phyloP scores from a whole-genome alignment of 2,113 vertebrate species.

The Pristiophorus japonicus region DNA sequence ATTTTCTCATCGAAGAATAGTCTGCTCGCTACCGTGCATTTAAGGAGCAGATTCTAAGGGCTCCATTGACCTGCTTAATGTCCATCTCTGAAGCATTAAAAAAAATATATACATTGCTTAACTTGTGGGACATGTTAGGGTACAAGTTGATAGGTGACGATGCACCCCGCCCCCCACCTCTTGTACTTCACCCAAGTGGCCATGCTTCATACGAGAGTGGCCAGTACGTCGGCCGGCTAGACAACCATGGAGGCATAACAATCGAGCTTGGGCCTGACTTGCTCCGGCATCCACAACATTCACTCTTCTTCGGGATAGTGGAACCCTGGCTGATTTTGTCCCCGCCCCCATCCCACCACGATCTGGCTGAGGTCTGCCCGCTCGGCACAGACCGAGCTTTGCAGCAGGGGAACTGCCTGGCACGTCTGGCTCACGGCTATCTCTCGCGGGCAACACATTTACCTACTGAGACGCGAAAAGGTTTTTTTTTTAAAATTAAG shows the following conservation, averaged over 20 bases:
- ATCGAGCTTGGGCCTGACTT: background rate
- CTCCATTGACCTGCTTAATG: background rate
- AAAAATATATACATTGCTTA: background rate
- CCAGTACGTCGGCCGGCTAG: background rate
- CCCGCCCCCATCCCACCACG: background rate
- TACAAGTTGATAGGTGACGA: background rate
- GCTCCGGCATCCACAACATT: background rate
- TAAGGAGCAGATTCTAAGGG: background rate
- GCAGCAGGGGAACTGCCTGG: background rate
- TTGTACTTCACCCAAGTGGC: background rate
- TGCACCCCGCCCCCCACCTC: too few species aligned
- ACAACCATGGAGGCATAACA: background rate
- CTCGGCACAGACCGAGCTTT: background rate
- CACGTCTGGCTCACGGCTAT: background rate
- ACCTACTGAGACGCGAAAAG: background rate
- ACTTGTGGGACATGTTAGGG: background rate
- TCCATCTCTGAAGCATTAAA: background rate
- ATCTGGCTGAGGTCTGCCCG: background rate
- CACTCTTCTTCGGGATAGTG: background rate
- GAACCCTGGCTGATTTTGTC: background rate
- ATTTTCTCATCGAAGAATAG: background rate
- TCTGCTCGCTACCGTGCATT: background rate
- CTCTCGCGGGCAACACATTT: too few species aligned
- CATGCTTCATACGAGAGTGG: background rate
- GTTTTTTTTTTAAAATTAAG: background rate